Conservation (phyloP, 2,113 vertebrate genomes). For the Chaetodon auriga region DNA sequence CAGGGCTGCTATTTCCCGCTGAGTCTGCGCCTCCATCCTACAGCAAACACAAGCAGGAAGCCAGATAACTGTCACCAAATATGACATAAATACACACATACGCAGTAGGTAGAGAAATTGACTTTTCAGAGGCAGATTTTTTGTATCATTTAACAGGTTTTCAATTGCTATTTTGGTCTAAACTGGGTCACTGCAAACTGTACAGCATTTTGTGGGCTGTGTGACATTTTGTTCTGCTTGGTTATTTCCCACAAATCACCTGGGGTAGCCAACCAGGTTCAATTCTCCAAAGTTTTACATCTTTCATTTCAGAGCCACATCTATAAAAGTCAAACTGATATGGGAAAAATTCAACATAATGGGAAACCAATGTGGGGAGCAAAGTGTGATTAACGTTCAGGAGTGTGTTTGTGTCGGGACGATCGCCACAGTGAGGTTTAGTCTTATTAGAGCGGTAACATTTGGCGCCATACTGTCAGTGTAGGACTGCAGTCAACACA, state of each 20-base stretch:
- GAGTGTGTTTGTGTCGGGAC: neutral
- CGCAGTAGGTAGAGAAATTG: neutral
- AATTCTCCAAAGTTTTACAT: neutral
- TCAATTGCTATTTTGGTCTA: neutral
- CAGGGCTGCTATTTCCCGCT: conserved; percentile 95
- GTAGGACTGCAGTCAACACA: conserved; percentile 6
- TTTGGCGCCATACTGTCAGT: conserved; percentile 9
- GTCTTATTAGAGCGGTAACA: conserved; percentile 1
- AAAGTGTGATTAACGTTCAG: neutral
- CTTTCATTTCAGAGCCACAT: neutral
- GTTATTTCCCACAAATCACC: neutral
- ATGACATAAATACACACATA: conserved; percentile 11
- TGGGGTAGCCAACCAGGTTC: neutral
- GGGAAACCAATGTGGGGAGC: neutral
- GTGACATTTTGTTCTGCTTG: neutral
- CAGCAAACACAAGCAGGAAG: conserved; percentile 58
- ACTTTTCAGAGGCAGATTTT: neutral
- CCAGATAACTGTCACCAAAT: conserved; percentile 10
- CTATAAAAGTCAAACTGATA: neutral
- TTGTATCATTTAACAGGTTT: neutral
- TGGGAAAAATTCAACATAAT: neutral
- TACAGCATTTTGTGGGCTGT: neutral
- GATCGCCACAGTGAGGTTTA: neutral
- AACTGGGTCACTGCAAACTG: neutral
- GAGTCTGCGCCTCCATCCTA: conserved; percentile 97